Evolutionary conservation across 2,113 vertebrate species (phyloP), one percentile per base, ranked within the genome.

Genomic region (Upupa epops): DNA sequence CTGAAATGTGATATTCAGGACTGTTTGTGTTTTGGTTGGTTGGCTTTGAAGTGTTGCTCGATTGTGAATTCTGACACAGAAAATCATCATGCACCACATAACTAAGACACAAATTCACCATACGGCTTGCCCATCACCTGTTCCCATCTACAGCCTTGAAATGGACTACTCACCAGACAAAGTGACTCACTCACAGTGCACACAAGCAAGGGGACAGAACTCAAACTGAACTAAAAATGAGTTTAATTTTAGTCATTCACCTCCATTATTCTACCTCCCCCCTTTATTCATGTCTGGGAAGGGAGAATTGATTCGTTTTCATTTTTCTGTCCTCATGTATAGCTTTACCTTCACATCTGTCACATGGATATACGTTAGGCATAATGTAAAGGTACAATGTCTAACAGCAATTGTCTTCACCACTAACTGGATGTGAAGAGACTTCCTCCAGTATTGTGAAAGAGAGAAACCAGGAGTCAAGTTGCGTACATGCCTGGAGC

Each of bases 171-270:
- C 52, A 84, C 31, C n/a, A 64, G n/a, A 78, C 9, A 88, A 59
- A 71, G 51, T 0, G 4, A 74, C 13, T 9, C 0, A 0, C 48
- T 48, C n/a, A 34, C 24, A 55, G 0, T 25, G 10, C 18, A 8
- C 21, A 74, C 16, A 34, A 56, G 70, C 8, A 73, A 79, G 28
- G 1, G 5, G 8, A 2, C 42, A 88, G 56, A 83, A 83, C n/a
- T 32, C 32, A 26, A 87, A 75, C 37, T 13, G 19, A 4, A 20
- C n/a, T 61, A 42, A 81, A 68, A 61, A 13, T 28, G 32, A 65
- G 70, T 52, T 40, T 4, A 6, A 3, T 46, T 75, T 37, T 72
- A 42, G 40, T 58, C 52, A 34, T n/a, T 32, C 36, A 8, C 21
- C 11, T 68, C 20, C 11, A 17, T 58, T 65, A 52, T 11, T 63